Evolutionary conservation across 2,888 invertebrate species (phyloP), one percentile per base, ranked within the genome.

Genomic region (Busseola fusca): DNA sequence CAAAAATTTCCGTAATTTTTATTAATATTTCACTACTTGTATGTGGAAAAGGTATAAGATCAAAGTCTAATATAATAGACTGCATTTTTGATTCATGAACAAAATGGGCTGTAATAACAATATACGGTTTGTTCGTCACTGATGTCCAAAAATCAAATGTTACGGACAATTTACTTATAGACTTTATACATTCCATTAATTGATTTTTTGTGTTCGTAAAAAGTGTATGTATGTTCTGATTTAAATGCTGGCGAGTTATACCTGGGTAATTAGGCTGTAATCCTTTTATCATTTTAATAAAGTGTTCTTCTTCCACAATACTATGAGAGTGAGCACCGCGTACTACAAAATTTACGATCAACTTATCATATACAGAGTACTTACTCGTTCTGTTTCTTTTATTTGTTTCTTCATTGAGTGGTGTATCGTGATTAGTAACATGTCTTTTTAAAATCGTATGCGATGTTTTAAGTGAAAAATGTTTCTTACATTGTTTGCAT

Each of bases 61-160:
- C 50, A 25, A 52, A 52, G 25, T 52, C 50, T 52, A 52, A 52
- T 54, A 54, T 54, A 27, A 54, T 54, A 6, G 54, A 12, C 4
- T 54, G 25, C 54, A 54, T 54, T 57, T 57, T 57, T 3, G 34
- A 57, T 3, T 57, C 34, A 34, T 3, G 34, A 57, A 57, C 21
- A 57, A 57, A 57, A 57, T 57, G 34, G 3, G 34, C 57, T 57
- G 57, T 57, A 3, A 57, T 34, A 57, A 57, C 57, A 57, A 57
- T 57, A 18, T 34, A 57, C 57, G 57, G 34, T 6, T 57, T 57
- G 34, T 57, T 57, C 57, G 57, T 57, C 57, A 57, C 34, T 4
- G 57, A 57, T 34, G 57, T 57, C 57, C 57, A 57, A 34, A 57
- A 57, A 52, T 56, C 56, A 56, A 56, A 56, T 56, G 56, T 56